These are phyloP conservation scores for Poeciliopsis turrubarensis DNA, from an alignment of 2,113 vertebrate species.

Conservation along the genomic window DNA sequence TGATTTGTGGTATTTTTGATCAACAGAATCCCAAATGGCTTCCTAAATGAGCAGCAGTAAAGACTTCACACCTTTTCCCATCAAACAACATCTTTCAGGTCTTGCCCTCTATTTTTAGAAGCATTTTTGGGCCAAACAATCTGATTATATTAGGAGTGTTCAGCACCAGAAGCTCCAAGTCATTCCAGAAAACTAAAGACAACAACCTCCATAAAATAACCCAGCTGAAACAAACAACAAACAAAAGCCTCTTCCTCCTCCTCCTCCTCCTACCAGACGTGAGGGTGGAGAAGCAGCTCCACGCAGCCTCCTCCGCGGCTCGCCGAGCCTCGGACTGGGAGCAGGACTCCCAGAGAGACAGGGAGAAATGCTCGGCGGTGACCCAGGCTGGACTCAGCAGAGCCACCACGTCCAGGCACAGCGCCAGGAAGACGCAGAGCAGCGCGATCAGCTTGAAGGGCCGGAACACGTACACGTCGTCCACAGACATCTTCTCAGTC, in stretches of 20 bases:
- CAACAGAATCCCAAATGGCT: too few relatives aligned
- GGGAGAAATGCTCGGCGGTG: constrained; percentile 82
- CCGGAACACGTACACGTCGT: constrained; percentile 77
- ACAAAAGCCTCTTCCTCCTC: background rate
- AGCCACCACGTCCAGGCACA: constrained; percentile 81
- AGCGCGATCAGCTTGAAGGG: constrained; percentile 84
- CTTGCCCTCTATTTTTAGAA: too few relatives aligned
- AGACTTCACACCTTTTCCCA: too few relatives aligned
- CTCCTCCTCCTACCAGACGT: constrained; percentile 74
- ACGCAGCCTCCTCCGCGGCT: constrained; percentile 52
- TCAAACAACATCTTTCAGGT: too few relatives aligned
- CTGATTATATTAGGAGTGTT: background rate
- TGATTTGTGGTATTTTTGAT: too few relatives aligned
- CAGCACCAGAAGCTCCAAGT: background rate
- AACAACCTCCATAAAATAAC: background rate
- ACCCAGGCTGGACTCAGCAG: constrained; percentile 85
- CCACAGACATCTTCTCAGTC: constrained; percentile 74
- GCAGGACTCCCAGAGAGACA: constrained; percentile 85
- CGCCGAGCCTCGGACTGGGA: constrained; percentile 51
- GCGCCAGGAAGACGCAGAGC: constrained; percentile 82
- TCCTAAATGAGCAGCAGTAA: too few relatives aligned
- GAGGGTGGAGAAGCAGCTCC: constrained; percentile 82
- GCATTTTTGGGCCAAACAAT: background rate
- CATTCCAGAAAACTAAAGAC: background rate
- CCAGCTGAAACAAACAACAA: background rate